Percentiles rank a stretch among this genome's conserved stretches.
Conservation (phyloP, 2,113 vertebrate genomes). For the Canis aureus region DNA sequence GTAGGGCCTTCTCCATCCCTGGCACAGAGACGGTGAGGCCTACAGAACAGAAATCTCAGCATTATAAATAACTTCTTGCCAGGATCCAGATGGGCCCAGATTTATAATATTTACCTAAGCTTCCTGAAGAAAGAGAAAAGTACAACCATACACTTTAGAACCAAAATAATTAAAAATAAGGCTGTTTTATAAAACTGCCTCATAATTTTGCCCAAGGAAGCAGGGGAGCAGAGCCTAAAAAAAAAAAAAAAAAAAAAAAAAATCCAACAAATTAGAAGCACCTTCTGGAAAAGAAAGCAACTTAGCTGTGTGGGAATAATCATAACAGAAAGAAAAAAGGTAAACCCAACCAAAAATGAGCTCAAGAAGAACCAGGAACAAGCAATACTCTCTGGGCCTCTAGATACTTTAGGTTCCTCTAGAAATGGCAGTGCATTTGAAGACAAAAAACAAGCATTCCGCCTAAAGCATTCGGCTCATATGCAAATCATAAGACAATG, state of each 20-base stretch:
- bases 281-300: slow-evolving; percentile 35
- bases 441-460: slow-evolving; percentile 45
- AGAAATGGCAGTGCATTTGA: slow-evolving; percentile 46
- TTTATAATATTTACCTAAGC: background rate
- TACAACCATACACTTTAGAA: background rate
- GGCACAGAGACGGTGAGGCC: slow-evolving; percentile 95
- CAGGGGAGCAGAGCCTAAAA: background rate
- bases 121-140: background rate
- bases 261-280: background rate
- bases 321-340: background rate
- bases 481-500: background rate
- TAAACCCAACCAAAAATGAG: background rate
- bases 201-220: slow-evolving; percentile 41
- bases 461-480: background rate
- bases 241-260: background rate
- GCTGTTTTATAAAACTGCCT: background rate
- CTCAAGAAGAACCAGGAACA: background rate
- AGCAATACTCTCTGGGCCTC: background rate
- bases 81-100: background rate
- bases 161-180: slow-evolving; percentile 39
- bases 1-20: slow-evolving; percentile 97
- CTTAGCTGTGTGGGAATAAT: background rate
- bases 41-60: slow-evolving; percentile 74
- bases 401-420: background rate
- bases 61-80: background rate